Conservation (phyloP, 2,888 invertebrate species). For the Danaus chrysippus region DNA sequence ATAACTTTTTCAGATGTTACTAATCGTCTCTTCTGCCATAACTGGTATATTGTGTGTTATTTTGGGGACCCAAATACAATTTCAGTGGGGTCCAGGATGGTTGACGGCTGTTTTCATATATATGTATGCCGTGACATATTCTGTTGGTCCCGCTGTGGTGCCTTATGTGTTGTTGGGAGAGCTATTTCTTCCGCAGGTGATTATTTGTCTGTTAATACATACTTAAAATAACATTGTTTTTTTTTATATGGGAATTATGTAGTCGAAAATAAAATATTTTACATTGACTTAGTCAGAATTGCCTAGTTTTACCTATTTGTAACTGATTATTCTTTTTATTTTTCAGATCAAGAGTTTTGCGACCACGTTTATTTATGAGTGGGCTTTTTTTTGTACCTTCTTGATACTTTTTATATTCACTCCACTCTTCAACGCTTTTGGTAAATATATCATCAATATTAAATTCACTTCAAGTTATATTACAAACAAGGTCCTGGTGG, state of each 20-base stretch:
- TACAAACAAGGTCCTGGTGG: too few species aligned
- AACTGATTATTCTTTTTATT: conserved; percentile 14
- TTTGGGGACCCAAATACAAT: conserved; percentile 38
- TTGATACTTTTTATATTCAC: conserved; percentile 37
- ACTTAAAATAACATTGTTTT: neutral
- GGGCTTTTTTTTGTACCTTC: conserved; percentile 35
- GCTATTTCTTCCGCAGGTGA: conserved; percentile 35
- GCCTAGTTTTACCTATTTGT: neutral
- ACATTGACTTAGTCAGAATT: neutral
- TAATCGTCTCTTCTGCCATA: conserved; percentile 39
- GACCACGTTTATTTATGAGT: conserved; percentile 34
- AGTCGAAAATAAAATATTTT: neutral
- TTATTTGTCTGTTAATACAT: neutral
- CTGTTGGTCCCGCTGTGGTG: conserved; percentile 30
- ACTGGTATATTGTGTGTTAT: conserved; percentile 34
- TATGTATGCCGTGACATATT: conserved; percentile 27
- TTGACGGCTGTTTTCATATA: conserved; percentile 35
- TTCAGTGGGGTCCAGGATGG: conserved; percentile 37
- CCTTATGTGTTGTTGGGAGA: conserved; percentile 32
- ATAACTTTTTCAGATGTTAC: conserved; percentile 29
- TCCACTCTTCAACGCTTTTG: conserved; percentile 33
- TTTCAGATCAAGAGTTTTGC: conserved; percentile 37
- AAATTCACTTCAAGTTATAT: too few species aligned
- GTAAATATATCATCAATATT: conserved; percentile 14
- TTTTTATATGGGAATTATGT: neutral